Evolutionary conservation across 2,888 invertebrate genomes (phyloP), one percentile per base, ranked within the genome.

Genomic region (Steromphala cineraria): DNA sequence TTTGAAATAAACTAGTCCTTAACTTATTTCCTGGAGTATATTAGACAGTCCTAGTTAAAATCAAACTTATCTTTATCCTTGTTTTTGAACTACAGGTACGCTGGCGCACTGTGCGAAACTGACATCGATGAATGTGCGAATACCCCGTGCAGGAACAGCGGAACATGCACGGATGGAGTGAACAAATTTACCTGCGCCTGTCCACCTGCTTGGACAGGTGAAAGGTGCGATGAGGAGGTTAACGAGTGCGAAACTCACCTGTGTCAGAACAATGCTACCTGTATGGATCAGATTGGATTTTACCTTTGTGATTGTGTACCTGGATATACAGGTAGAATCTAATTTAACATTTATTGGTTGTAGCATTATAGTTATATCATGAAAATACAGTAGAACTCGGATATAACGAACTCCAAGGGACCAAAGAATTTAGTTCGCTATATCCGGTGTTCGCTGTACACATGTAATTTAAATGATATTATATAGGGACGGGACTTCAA

Each of bases 201-300:
- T 77, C 53, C 77, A 3, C 36, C 36, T 3, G 97, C 93, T 87
- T 93, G 90, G 90, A 87, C 88, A 75, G 93, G 93, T 13, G 46
- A 78, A 1, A 97, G 97, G 92, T 98, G 98, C 91, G 98, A 98
- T 94, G 97, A 97, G 17, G 90, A 97, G 94, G 95, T 96, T 80
- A 82, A 86, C 67, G 81, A 83, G 36, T 87, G 87, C 79, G 56
- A 76, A 24, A 75, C 83, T 53, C 31, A 24, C 3, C 87, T 86
- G 8, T 91, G 91, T 77, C 80, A 77, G 76, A 86, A 91, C 79
- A 86, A 87, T 75, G 90, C 83, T 8, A 85, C 82, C 7, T 91
- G 91, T 83, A 81, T 80, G 21, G 89, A 90, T 77, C 82, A 84
- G 2, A 80, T 86, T 10, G 79, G 82, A 67, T 80, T 62, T n/a